phyloP scores from a whole-genome alignment of 2,113 vertebrate genomes.

The Crotalus viridis region DNA sequence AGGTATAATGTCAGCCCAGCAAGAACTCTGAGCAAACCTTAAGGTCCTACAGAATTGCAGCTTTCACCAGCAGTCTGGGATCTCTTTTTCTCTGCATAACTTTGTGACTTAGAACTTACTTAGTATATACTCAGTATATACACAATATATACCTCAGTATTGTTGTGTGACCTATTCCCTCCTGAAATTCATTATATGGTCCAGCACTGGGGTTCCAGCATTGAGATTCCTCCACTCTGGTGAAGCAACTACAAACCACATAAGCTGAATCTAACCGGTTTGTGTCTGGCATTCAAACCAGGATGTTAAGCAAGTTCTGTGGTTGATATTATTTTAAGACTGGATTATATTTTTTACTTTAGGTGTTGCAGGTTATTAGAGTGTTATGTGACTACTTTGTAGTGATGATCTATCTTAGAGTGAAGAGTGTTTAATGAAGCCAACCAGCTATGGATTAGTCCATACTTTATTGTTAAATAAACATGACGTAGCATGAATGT shows the following conservation, averaged over 20 bases:
- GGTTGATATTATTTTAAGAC: not conserved
- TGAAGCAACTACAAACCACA: not conserved
- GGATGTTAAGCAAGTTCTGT: not conserved
- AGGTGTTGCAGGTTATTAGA: not conserved
- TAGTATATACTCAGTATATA: not conserved
- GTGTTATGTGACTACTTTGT: not conserved
- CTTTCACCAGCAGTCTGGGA: conserved; percentile 35
- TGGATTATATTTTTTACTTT: not conserved
- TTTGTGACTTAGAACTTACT: conserved; percentile 29
- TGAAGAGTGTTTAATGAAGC: not conserved
- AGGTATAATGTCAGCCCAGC: conserved; percentile 52
- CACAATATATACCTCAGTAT: not conserved
- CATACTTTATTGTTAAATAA: not conserved
- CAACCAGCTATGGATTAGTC: not conserved
- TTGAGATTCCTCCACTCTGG: not conserved
- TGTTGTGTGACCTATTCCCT: not conserved
- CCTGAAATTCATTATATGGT: not conserved
- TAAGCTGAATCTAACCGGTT: not conserved
- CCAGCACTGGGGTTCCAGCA: not conserved
- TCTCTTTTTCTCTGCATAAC: conserved; percentile 28
- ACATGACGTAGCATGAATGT: not conserved
- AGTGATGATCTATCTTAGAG: not conserved
- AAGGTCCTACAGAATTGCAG: conserved; percentile 37
- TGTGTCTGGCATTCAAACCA: not conserved
- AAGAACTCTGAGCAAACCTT: conserved; percentile 48